Evolutionary conservation across 2,113 vertebrate species (phyloP), one percentile per base, ranked within the genome.

Genomic region (Peromyscus leucopus): DNA sequence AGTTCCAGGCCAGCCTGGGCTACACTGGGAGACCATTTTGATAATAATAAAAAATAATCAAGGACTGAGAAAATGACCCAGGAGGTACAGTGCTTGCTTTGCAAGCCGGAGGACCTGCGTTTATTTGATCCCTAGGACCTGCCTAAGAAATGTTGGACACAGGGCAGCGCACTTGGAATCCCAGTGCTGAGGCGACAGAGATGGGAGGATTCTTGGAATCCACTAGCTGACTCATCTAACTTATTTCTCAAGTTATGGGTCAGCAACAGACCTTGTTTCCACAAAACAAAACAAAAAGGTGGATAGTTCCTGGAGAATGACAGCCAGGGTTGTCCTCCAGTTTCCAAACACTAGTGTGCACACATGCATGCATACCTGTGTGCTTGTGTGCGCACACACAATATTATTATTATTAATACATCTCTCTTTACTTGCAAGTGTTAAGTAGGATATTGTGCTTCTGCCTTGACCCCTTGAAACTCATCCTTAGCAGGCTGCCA

Each of bases 401-500:
- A 9, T 21, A 71, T 33, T 36, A 39, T 39, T 7, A 26, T 39
- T 84, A 79, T 91, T 90, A 36, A 22, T 10, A 5, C 10, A 7
- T 75, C 11, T 96, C 16, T 80, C 69, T 95, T 93, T 94, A 48
- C 39, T 90, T 59, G 55, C 22, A 59, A 24, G 10, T 11, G 10
- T 85, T 71, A 90, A 67, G 48, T 59, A 24, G 28, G n/a, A 33
- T 89, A 76, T 59, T 95, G 31, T 79, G 63, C 55, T 91, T 95
- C 93, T 95, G 11, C 80, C 48, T 75, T 88, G 90, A 63, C 69
- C 79, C 86, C 69, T 94, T 80, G 33, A 91, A 95, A 89, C 74
- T 91, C 74, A 89, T 95, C 92, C 90, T 96, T 95, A 42, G 55
- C 55, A 84, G 31, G 96, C 39, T 90, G 42, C 89, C 95, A 90